Evolutionary conservation across 2,113 vertebrate genomes (phyloP), one percentile per base, ranked within the genome.

Genomic region (Hyperopisus bebe): DNA sequence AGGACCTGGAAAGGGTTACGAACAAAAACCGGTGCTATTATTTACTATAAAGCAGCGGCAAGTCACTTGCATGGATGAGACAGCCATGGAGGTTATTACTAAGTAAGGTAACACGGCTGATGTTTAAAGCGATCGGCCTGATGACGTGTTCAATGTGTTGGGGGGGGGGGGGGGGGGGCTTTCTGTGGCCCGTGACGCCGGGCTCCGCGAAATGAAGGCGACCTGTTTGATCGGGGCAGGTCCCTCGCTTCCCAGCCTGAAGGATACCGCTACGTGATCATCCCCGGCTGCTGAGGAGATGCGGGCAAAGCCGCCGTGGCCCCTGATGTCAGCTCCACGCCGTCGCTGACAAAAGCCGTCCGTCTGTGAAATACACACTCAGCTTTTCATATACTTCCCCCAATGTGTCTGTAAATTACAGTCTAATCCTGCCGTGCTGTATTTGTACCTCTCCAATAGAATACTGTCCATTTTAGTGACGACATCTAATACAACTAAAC

Each of bases 181-280:
- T 87, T 31, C 50, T 42, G 74, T 51, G 31, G 88, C 39, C 35
- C 19, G 39, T 58, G 50, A 42, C 44, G 31, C 53, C 15, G 8
- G 27, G 84, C 84, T 86, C 48, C 51, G 31, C 53, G 87, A 44
- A 27, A 53, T 62, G 35, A 48, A 35, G 62, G 80, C 89, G 89
- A 85, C 89, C 89, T 89, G 89, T 89, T 89, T 89, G 89, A 89
- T 89, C 50, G 51, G 77, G 35, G 51, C 89, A 84, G 87, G 55
- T 86, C 91, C 91, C 90, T 91, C 85, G 94, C 91, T 91, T 92
- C 93, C 93, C 93, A 92, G 89, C 89, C 86, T 42, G 53, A 44
- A 66, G 47, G 51, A 55, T 82, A 13, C 47, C n/a, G 55, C 50
- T 62, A 11, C 46, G 66, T 85, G 82, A 88, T 88, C 82, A 90